Percentiles rank a stretch among this genome's conserved stretches.
Evolutionary conservation across 2,797 vertebrate genomes (phyloP).

Genomic region (Helostoma temminkii): DNA sequence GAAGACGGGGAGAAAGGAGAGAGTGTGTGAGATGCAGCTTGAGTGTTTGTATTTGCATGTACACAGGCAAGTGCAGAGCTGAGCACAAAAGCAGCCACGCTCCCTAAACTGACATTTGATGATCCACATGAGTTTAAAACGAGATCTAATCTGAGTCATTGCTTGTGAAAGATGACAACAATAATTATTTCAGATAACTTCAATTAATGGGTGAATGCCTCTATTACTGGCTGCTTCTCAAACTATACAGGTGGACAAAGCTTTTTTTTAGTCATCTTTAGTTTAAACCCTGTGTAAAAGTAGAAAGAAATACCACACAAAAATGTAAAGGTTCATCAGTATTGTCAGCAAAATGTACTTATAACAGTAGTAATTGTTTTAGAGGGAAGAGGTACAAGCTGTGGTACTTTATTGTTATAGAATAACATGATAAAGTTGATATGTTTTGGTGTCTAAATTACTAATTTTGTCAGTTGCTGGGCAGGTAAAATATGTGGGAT

Average conservation of each 20-base stretch:
- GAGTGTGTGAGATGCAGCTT: constrained; percentile 50
- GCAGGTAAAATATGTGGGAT: no score
- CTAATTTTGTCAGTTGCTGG: no score
- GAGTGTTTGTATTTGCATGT: constrained; percentile 63
- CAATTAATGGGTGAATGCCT: constrained; percentile 31
- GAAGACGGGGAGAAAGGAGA: constrained; percentile 5
- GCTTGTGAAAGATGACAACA: constrained; percentile 33
- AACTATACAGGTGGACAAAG: constrained; percentile 19
- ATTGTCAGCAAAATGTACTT: no score
- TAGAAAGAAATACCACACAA: no score
- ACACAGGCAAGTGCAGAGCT: constrained; percentile 36
- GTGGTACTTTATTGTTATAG: no score
- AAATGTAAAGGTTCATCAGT: no score
- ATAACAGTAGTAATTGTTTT: no score
- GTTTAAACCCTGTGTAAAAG: neutral
- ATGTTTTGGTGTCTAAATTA: no score
- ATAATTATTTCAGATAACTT: constrained; percentile 33
- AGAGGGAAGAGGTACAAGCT: no score
- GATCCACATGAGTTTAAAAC: constrained; percentile 43
- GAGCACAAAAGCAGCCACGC: constrained; percentile 25
- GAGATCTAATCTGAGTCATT: constrained; percentile 40
- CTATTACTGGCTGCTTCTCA: no score
- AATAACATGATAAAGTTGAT: no score
- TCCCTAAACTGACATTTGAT: constrained; percentile 26
- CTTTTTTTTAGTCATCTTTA: neutral